Percentiles rank a stretch among this genome's conserved stretches.
Evolutionary conservation across 1,140 invertebrate species (phyloP).

Genomic region (Caenorhabditis remanei): DNA sequence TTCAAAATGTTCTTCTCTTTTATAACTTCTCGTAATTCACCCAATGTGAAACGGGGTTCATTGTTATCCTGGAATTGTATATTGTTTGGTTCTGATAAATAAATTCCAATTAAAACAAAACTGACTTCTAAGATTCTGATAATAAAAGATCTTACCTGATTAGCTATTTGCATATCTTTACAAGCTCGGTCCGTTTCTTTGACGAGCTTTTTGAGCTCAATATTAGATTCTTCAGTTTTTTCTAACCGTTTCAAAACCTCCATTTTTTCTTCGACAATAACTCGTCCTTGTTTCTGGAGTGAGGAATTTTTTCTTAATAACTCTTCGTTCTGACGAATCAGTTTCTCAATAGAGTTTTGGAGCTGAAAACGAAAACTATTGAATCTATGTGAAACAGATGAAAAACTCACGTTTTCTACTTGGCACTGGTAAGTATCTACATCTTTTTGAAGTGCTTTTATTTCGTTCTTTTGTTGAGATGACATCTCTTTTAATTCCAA

Average conservation of each 20-base stretch:
- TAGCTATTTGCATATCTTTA: slow-evolving; percentile 72
- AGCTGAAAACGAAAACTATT: slow-evolving; percentile 66
- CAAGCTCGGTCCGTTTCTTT: slow-evolving; percentile 74
- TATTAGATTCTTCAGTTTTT: slow-evolving; percentile 69
- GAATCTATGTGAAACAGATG: slow-evolving; percentile 44
- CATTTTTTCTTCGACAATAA: slow-evolving; percentile 69
- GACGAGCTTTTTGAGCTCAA: slow-evolving; percentile 69
- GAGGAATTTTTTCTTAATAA: slow-evolving; percentile 68
- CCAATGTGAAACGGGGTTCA: slow-evolving; percentile 87
- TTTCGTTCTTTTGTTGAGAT: slow-evolving; percentile 60
- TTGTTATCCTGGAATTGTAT: slow-evolving; percentile 60
- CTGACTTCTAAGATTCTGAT: background rate
- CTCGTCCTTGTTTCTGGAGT: slow-evolving; percentile 69
- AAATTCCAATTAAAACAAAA: background rate
- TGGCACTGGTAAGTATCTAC: slow-evolving; percentile 55
- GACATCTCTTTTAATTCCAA: slow-evolving; percentile 66
- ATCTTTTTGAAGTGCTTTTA: slow-evolving; percentile 61
- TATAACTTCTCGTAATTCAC: slow-evolving; percentile 88
- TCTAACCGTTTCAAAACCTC: slow-evolving; percentile 64
- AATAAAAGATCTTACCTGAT: slow-evolving; percentile 5
- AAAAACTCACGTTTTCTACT: slow-evolving; percentile 65
- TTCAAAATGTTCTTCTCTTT: slow-evolving; percentile 91
- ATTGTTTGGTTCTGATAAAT: background rate
- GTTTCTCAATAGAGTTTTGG: slow-evolving; percentile 71
- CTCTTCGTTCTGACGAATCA: slow-evolving; percentile 70